These are phyloP conservation scores for Eutolmus rufibarbis DNA, from an alignment of 2,888 invertebrate genomes.

Conservation along the genomic window DNA sequence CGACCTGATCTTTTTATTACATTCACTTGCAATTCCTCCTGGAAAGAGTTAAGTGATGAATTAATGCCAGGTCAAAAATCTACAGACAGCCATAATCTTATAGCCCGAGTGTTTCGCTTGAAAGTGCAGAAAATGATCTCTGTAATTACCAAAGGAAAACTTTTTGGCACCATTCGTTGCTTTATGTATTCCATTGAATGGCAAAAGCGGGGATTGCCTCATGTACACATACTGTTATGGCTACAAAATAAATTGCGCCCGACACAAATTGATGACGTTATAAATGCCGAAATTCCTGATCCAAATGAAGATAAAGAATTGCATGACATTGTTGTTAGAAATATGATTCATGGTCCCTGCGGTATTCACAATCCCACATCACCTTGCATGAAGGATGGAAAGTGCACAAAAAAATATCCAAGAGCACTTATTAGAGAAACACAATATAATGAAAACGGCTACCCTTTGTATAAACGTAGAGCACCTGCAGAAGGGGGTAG, in stretches of 20 bases:
- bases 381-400: conserved; percentile 58
- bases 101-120: conserved; percentile 46
- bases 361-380: conserved; percentile 53
- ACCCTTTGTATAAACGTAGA: conserved; percentile 51
- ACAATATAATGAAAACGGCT: conserved; percentile 52
- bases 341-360: conserved; percentile 57
- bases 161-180: neutral
- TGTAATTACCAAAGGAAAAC: neutral
- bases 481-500: conserved; percentile 44
- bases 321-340: conserved; percentile 49
- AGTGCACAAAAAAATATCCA: conserved; percentile 54
- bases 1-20: conserved; percentile 46
- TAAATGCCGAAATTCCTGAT: no score
- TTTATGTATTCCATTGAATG: no score
- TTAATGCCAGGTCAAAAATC: conserved; percentile 50
- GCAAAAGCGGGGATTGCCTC: conserved; percentile 33
- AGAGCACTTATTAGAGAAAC: conserved; percentile 50
- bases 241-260: neutral
- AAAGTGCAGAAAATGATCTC: neutral
- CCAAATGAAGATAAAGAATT: conserved; percentile 35
- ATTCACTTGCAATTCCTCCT: conserved; percentile 40
- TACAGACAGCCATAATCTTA: conserved; percentile 52
- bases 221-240: conserved; percentile 49
- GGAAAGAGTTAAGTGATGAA: conserved; percentile 43
- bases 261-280: neutral